Evolutionary conservation across 2,888 invertebrate genomes (phyloP), one percentile per base, ranked within the genome.

Genomic region (Rutpela maculata): DNA sequence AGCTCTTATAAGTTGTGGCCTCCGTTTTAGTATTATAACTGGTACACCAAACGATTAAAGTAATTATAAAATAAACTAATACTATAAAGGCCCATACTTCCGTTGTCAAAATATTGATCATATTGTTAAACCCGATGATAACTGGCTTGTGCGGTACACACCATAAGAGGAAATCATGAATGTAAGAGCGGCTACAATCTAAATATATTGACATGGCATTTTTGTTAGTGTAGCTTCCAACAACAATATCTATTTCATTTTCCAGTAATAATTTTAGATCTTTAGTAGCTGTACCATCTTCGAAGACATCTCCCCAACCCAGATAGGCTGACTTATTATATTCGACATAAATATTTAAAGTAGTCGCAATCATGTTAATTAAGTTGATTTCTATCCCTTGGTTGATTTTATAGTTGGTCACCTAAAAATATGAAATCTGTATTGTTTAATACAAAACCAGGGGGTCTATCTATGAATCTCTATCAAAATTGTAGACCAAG

Each of bases 141-240:
- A 83, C 63, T 12, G 84, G 83, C 4, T 88, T 86, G 73, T 88
- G 87, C 0, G 89, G 87, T 4, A 88, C 88, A 56, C 89, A 88
- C 86, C 88, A 88, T 0, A 86, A 81, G 5, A 88, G 77, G 5
- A 85, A 84, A 77, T 89, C 89, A 65, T 87, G 86, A 19, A 85
- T 79, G 76, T 88, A 88, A 1, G 88, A 84, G 6, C 82, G 71
- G 17, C 87, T 87, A 12, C 84, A 76, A 74, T 89, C 89, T 56
- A 89, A 86, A 75, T 80, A 79, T 15, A 77, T 57, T 55, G 85
- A 82, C 26, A 86, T 81, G 19, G 84, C 79, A 4, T 79, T 79
- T 18, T 86, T 85, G 17, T 86, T 85, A 5, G 85, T 85, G 62
- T 88, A 87, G 12, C 87, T 86, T 1, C 89, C 89, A 17, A 89